Base-by-base conservation (phyloP, 2,888 invertebrate genomes). In the Ypsolopha scabrella region DNA sequence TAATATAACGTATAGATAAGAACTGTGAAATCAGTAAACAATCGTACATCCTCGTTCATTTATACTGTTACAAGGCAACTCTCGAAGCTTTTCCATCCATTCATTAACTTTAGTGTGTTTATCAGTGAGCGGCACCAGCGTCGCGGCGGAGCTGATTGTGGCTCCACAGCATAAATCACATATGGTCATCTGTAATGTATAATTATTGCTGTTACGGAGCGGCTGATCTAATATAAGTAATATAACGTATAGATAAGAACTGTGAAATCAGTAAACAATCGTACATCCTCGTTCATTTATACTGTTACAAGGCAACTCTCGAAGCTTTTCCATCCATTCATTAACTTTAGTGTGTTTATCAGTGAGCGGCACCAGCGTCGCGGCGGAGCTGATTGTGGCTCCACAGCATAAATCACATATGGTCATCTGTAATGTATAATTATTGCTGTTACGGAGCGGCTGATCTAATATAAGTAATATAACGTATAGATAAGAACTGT, bases 341-440 rank as follows among this genome's bases (percentile, higher is more conserved):
- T 61, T 54, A 0, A 89, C 54, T 39, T 71, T 72, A n/a, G 60
- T 57, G 49, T 79, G 72, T 11, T 68, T 70, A 1, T 72, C 59
- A 34, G 72, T 62, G 14, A 79, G 57, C 1, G 85, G 82, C 6
- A 87, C 48, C 24, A 89, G 55, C 14, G 77, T 56, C 54, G 75
- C 66, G 13, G 85, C 60, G 0, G 88, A 82, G 11, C 78, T 80
- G 8, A 88, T 59, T 1, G 88, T 87, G 1, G 83, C 57, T n/a
- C 66, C 75, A 53, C 77, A 73, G 57, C 86, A 83, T 37, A 86
- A 52, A 55, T 86, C 86, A 41, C 75, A 70, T 0, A 87, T 58
- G 4, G 67, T 63, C 62, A 87, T 64, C 87, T 87, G 66, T 24
- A 70, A 72, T 33, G 55, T 44, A 56, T 53, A 44, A 39, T 9